Evolutionary conservation across 2,888 invertebrate genomes (phyloP), one percentile per base, ranked within the genome.

Genomic region (Arrhopalites spinosus): DNA sequence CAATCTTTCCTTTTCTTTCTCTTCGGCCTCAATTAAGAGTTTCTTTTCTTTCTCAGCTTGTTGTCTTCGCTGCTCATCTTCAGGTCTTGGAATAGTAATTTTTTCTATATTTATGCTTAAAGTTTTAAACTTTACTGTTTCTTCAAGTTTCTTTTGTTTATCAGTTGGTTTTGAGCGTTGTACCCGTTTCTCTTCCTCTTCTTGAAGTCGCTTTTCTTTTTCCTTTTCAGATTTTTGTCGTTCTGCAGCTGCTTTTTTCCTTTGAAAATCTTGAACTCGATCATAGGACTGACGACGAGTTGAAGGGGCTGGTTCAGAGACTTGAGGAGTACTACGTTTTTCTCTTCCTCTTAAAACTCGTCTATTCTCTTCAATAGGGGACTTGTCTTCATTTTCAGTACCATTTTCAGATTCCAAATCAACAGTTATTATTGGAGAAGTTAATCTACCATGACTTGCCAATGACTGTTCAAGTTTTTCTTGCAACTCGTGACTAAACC

Each of bases 381-480:
- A 36, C 36, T 36, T 20, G 17, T 56, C 17, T 8, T 56, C 15
- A 23, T n/a, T 20, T 5, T 8, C 56, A 56, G 17, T 5, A 20
- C 17, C 7, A 63, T 63, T 29, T 63, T 17, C 64, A 11, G 64
- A 13, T 36, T 36, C 36, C 36, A 45, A 13, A 13, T 8, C 25
- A 50, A n/a, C 25, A 25, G 45, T 11, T 13, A 3, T n/a, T 43
- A 23, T n/a, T 36, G 5, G 23, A 56, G 20, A 20, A 23, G n/a
- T n/a, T n/a, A 30, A 17, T 20, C 20, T 15, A 17, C 15, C 36
- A 13, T n/a, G n/a, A n/a, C 23, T 15, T 27, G 63, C 64, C 8
- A 73, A 64, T 27, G 73, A 74, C 36, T 45, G 47, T 47, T 45
- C 5, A 30, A 75, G n/a, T 53, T 70, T 27, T 20, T 74, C 30